Evolutionary conservation across 2,888 invertebrate species (phyloP).

Genomic region (Dicycla oo): DNA sequence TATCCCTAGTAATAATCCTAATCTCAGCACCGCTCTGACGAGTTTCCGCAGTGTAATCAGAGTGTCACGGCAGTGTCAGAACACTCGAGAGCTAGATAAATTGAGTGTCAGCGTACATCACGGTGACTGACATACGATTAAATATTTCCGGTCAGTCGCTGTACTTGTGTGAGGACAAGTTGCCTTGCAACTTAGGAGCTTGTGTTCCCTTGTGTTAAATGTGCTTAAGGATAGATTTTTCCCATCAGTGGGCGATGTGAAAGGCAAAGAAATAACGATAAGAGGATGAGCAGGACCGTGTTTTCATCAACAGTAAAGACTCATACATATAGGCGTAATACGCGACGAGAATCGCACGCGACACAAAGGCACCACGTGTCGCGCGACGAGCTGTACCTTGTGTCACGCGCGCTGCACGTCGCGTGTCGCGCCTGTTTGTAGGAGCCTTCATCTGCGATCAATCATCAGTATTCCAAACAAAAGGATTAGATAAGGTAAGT

Average conservation of each 20-base stretch:
- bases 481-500: no score
- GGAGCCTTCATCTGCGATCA: no score
- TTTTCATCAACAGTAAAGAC: neutral
- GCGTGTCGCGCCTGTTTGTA: no score
- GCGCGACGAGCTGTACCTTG: no score
- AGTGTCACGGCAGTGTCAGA: conserved; percentile 45
- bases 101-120: conserved; percentile 50
- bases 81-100: conserved; percentile 49
- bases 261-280: neutral
- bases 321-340: no score
- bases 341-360: no score
- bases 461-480: neutral
- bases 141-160: conserved; percentile 42
- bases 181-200: neutral
- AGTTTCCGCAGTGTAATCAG: conserved; percentile 46
- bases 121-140: conserved; percentile 44
- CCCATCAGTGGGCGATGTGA: neutral
- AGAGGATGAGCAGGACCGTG: no score
- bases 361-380: no score
- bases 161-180: neutral
- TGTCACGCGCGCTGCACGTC: no score
- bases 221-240: neutral
- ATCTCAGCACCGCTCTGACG: conserved; percentile 11
- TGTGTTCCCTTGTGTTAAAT: neutral
- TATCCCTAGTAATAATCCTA: conserved; percentile 17